Base-by-base conservation (phyloP, 2,888 invertebrate genomes). In the Onchidella celtica region DNA sequence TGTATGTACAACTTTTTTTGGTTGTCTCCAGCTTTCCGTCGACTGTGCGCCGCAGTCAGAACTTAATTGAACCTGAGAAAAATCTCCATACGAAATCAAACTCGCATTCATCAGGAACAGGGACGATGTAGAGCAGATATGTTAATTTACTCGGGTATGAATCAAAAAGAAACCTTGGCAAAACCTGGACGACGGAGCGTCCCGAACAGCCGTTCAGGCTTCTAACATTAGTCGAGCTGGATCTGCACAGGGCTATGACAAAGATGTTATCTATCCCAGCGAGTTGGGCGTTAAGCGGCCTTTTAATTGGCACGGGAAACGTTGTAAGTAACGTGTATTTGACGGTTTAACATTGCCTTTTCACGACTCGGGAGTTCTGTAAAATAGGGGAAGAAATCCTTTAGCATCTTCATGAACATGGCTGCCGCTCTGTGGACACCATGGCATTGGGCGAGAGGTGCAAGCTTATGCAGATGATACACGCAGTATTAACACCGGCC, bases 71-170 rank as follows among this genome's bases (percentile, higher is more conserved):
- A n/a, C n/a, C n/a, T n/a, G n/a, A n/a, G n/a, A n/a, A n/a, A n/a
- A n/a, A n/a, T n/a, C n/a, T n/a, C n/a, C n/a, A n/a, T 17, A 6
- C 47, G 17, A 47, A 47, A 47, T 47, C 47, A 47, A 47, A 11
- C 9, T 6, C 47, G 6, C 47, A 47, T 47, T 47, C 47, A 47
- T 47, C 47, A 47, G 9, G 47, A n/a, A n/a, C n/a, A n/a, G 17
- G 65, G 24, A 21, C 63, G 34, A 0, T 21, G 40, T 65, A 3
- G 65, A 9, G 40, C 40, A 29, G 65, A 1, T 40, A 47, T 65
- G 38, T 40, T n/a, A 61, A 40, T 38, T 74, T 63, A 14, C 63
- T 40, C 65, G 63, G 65, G 65, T 75, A 65, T 65, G 38, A 75
- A 65, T 65, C 65, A 63, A 21, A 40, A 9, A 3, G 2, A n/a